Evolutionary conservation across 2,113 vertebrate genomes (phyloP).

Genomic region (Panurus biarmicus): DNA sequence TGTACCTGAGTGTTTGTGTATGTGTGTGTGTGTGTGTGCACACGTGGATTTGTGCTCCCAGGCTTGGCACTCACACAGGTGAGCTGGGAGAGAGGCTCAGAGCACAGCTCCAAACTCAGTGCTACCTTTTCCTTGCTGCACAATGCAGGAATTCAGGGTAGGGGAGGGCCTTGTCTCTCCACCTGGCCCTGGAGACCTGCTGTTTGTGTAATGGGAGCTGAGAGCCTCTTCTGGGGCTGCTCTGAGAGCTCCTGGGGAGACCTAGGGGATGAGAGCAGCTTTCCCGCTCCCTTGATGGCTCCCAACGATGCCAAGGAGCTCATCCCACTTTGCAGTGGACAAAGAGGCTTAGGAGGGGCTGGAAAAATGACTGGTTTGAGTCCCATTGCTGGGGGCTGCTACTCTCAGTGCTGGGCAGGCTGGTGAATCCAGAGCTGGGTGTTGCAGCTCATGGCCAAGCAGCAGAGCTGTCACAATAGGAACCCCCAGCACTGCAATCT

Average conservation of each 20-base stretch:
- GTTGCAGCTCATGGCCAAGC: background rate
- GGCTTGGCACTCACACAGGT: background rate
- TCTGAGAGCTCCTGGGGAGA: background rate
- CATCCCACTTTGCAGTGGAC: background rate
- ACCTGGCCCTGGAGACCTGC: background rate
- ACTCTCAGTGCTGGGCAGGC: background rate
- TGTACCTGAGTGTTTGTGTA: background rate
- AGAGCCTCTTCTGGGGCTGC: background rate
- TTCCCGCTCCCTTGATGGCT: background rate
- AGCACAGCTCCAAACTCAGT: background rate
- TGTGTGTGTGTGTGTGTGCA: background rate
- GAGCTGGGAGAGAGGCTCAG: background rate
- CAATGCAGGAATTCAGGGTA: background rate
- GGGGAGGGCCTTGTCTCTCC: rapidly evolving
- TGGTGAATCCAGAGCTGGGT: rapidly evolving
- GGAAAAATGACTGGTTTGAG: background rate
- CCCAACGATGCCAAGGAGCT: rapidly evolving
- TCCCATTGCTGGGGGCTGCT: background rate
- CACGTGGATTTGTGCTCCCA: background rate
- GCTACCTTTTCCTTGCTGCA: background rate
- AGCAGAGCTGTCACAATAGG: rapidly evolving
- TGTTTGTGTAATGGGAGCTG: background rate
- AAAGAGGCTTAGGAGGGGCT: background rate
- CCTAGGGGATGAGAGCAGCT: background rate
- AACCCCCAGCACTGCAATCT: background rate